These are phyloP conservation scores for Epinephelus lanceolatus DNA, from an alignment of 2,113 vertebrate species.

Conservation along the genomic window DNA sequence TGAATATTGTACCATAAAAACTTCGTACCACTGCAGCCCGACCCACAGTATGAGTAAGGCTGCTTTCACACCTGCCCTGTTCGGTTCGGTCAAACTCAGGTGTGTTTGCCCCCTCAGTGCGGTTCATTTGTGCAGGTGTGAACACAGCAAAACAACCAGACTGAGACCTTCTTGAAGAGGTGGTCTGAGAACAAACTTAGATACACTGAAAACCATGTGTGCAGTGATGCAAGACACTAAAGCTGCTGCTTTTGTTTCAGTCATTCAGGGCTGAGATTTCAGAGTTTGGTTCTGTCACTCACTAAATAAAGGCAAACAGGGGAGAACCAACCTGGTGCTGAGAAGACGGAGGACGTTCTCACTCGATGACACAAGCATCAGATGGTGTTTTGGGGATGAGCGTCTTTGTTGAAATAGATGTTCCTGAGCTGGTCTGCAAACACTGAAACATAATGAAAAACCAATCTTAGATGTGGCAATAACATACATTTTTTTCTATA, in stretches of 20 bases:
- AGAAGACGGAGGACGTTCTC: conserved; percentile 11
- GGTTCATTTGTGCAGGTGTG: too few species aligned
- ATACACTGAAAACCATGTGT: background rate
- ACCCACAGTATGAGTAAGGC: background rate
- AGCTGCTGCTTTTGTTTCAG: background rate
- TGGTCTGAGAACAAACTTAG: too few species aligned
- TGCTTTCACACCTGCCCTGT: too few species aligned
- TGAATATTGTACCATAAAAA: too few species aligned
- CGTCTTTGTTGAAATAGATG: conserved; percentile 12
- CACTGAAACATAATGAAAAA: background rate
- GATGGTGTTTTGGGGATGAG: background rate
- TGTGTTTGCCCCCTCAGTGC: too few species aligned
- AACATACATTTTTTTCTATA: background rate
- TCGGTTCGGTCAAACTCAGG: too few species aligned
- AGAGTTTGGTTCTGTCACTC: background rate
- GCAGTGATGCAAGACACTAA: background rate
- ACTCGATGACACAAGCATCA: conserved; percentile 27
- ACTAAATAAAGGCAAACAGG: background rate
- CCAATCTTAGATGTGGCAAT: background rate
- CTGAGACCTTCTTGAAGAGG: too few species aligned
- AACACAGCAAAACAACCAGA: too few species aligned
- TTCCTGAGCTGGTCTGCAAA: background rate
- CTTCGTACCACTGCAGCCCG: too few species aligned
- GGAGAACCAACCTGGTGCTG: conserved; percentile 49
- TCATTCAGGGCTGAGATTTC: background rate